These are phyloP conservation scores for Girardinus metallicus DNA, from an alignment of 2,797 vertebrate genomes.

Conservation along the genomic window DNA sequence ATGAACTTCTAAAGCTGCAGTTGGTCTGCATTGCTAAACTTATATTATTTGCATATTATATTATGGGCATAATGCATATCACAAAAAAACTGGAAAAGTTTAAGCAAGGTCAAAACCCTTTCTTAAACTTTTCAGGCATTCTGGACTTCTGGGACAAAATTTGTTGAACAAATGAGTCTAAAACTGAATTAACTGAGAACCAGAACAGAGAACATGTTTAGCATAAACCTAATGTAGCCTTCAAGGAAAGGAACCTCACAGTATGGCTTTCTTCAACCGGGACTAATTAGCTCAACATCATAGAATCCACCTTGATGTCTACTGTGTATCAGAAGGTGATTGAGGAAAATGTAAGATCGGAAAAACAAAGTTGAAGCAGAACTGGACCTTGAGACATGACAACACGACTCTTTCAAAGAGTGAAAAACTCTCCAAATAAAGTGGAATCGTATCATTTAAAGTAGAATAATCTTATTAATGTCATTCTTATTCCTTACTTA, in stretches of 20 bases:
- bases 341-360: neutral
- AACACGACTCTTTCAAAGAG: neutral
- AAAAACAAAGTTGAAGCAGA: neutral
- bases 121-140: neutral
- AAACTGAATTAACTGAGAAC: neutral
- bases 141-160: neutral
- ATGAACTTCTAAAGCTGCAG: neutral
- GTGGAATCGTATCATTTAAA: slow-evolving; percentile 19
- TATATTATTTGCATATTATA: neutral
- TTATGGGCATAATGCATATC: neutral
- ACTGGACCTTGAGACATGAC: neutral
- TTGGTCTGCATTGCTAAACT: neutral
- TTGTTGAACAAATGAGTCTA: neutral
- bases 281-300: neutral
- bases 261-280: neutral
- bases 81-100: neutral
- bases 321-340: neutral
- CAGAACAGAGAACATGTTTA: neutral
- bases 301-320: neutral
- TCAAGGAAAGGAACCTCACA: neutral
- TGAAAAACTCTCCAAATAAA: neutral
- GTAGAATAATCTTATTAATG: slow-evolving; percentile 8
- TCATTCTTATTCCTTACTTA: slow-evolving; percentile 32
- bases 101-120: neutral
- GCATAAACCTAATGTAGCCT: neutral